Conservation (phyloP, 1,140 invertebrate species). For the Adoxophyes honmai region DNA sequence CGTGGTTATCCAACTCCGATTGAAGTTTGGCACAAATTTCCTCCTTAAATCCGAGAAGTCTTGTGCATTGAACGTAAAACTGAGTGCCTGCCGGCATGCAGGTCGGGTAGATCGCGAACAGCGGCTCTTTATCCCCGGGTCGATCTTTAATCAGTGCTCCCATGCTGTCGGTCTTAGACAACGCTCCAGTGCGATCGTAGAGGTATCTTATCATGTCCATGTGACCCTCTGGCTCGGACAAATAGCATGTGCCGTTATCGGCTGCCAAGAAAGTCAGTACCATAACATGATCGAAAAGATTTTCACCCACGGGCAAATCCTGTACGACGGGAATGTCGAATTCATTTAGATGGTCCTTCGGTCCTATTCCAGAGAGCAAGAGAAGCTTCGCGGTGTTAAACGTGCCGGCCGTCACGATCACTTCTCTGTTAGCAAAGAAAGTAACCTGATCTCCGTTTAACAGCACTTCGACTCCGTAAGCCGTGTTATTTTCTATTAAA, state of each 20-base stretch:
- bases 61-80: conserved; percentile 31
- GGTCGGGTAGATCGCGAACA: conserved; percentile 55
- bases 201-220: conserved; percentile 51
- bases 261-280: conserved; percentile 72
- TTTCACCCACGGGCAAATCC: conserved; percentile 84
- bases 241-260: conserved; percentile 46
- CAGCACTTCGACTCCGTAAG: conserved; percentile 56
- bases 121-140: conserved; percentile 31
- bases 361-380: conserved; percentile 68
- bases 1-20: conserved; percentile 32
- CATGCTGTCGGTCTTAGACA: conserved; percentile 38
- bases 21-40: conserved; percentile 40
- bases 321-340: conserved; percentile 71
- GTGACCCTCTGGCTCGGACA: conserved; percentile 21
- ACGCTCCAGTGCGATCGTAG: conserved; percentile 40
- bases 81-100: conserved; percentile 31
- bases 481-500: conserved; percentile 49
- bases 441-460: conserved; percentile 36
- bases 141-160: conserved; percentile 41
- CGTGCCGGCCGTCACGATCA: conserved; percentile 76
- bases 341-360: conserved; percentile 52
- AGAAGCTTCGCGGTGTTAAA: conserved; percentile 77
- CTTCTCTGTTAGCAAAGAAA: conserved; percentile 73
- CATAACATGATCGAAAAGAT: conserved; percentile 86
- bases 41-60: conserved; percentile 41